Evolutionary conservation across 2,113 vertebrate species (phyloP).

Genomic region (Cyanoramphus novaezelandiae): DNA sequence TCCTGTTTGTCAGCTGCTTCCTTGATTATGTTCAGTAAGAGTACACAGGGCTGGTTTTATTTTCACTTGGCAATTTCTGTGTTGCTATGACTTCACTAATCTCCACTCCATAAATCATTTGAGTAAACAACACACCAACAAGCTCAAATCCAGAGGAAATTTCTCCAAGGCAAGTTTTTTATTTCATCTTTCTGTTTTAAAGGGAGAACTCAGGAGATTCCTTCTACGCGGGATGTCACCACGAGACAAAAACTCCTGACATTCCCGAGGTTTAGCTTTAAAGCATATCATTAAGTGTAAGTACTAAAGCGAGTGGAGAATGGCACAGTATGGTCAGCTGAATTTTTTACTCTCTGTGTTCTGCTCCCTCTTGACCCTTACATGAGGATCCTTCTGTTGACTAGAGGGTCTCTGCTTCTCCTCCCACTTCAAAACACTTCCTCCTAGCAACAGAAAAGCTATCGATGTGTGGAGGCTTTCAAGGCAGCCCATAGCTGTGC

Average conservation of each 20-base stretch:
- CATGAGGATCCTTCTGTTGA: slow-evolving; percentile 56
- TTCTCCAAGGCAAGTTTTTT: slow-evolving; percentile 50
- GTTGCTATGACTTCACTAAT: slow-evolving; percentile 64
- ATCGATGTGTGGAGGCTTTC: slow-evolving; percentile 63
- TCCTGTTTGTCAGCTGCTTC: slow-evolving; percentile 38
- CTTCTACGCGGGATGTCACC: slow-evolving; percentile 35
- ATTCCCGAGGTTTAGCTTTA: slow-evolving; percentile 42
- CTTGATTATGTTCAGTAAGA: slow-evolving; percentile 42
- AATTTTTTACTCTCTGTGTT: slow-evolving; percentile 52
- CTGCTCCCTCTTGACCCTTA: slow-evolving; percentile 62
- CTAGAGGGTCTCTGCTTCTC: slow-evolving; percentile 60
- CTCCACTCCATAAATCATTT: slow-evolving; percentile 67
- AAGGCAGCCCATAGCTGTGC: slow-evolving; percentile 60
- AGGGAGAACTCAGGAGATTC: slow-evolving; percentile 27
- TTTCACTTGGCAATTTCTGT: slow-evolving; percentile 62
- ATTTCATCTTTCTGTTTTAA: slow-evolving; percentile 47
- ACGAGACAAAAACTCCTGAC: slow-evolving; percentile 49
- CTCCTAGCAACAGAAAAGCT: slow-evolving; percentile 66
- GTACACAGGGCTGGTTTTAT: slow-evolving; percentile 43
- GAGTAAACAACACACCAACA: slow-evolving; percentile 65
- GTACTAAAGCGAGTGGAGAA: slow-evolving; percentile 48
- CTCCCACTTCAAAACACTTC: slow-evolving; percentile 53
- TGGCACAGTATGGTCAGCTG: slow-evolving; percentile 21
- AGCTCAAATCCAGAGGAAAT: slow-evolving; percentile 56
- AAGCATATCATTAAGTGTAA: slow-evolving; percentile 34